Conservation (phyloP, 2,113 vertebrate genomes). For the Channa argus region DNA sequence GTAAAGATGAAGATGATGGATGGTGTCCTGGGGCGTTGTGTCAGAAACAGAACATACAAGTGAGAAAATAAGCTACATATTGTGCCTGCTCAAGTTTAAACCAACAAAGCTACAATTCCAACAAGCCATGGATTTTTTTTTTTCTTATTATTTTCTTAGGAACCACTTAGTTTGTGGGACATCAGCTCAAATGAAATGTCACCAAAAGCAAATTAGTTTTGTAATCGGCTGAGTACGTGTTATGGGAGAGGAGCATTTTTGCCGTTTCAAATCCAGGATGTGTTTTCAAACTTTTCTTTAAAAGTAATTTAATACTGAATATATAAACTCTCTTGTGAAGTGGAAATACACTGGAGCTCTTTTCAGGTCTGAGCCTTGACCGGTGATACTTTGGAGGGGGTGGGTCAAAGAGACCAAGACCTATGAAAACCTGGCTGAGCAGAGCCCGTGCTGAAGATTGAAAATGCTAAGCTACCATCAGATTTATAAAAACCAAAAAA, state of each 20-base stretch:
- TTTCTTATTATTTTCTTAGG: not conserved
- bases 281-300: not conserved
- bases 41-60: constrained; percentile 30
- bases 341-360: constrained; percentile 15
- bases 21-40: constrained; percentile 9
- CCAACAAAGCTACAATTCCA: constrained; percentile 38
- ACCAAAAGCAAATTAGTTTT: not conserved
- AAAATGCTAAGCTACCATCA: constrained; percentile 57
- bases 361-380: constrained; percentile 42
- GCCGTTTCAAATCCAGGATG: constrained; percentile 10
- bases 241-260: not conserved
- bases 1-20: not conserved
- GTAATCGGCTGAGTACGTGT: not conserved
- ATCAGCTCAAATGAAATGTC: not conserved
- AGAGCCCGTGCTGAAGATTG: constrained; percentile 39
- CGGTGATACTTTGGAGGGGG: constrained; percentile 47
- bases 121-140: not conserved
- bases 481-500: constrained; percentile 39
- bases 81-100: constrained; percentile 38
- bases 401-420: constrained; percentile 37
- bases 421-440: constrained; percentile 42
- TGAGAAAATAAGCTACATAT: constrained; percentile 65
- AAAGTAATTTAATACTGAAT: constrained; percentile 53
- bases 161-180: not conserved
- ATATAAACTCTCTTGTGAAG: constrained; percentile 38